Base-by-base conservation (phyloP, 2,113 vertebrate genomes). In the Aleadryas rufinucha region DNA sequence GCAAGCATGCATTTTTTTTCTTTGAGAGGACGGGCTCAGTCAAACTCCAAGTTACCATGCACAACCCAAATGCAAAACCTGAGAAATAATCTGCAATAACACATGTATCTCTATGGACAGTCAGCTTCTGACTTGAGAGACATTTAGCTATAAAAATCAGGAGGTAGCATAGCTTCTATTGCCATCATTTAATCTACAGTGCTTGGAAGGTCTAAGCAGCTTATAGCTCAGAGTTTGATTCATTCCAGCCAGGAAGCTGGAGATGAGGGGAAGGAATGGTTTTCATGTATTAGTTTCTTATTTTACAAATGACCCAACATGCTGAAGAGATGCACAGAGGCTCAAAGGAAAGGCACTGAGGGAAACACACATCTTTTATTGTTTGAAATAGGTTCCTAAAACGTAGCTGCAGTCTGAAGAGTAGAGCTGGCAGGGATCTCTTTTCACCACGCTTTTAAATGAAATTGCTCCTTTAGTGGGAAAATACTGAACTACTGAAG, bases 1-100 rank as follows among this genome's bases (percentile, higher is more conserved):
- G 16, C 13, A 63, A 74, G 49, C 28, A 68, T 64, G 44, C 17
- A 16, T 85, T 93, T 92, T 94, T 94, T 97, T 95, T n/a, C 28
- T 63, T 92, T 71, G 64, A 56, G 60, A 91, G 64, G 50, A 90
- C 24, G 56, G 47, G 27, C 6, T 78, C 65, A 59, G 75, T 92
- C 83, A 91, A 87, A 95, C n/a, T 93, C 20, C 30, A 50, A 33
- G 30, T 65, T 78, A 44, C 19, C 8, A 44, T 22, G 24, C 76
- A 90, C 61, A 95, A 85, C 60, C 60, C 89, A 96, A 82, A 89
- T 52, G 42, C 39, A 61, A 61, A 84, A 52, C 91, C 93, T 23
- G 75, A 96, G 92, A 95, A 97, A 94, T 94, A 85, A 94, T 97
- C 82, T 91, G 89, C 84, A 97, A 76, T 95, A 97, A 74, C 60